A percentile compares a stretch with the other conserved stretches of the same genome.
These are phyloP conservation scores for Diaprepes abbreviatus DNA, from an alignment of 2,888 invertebrate genomes.

Conservation along the genomic window DNA sequence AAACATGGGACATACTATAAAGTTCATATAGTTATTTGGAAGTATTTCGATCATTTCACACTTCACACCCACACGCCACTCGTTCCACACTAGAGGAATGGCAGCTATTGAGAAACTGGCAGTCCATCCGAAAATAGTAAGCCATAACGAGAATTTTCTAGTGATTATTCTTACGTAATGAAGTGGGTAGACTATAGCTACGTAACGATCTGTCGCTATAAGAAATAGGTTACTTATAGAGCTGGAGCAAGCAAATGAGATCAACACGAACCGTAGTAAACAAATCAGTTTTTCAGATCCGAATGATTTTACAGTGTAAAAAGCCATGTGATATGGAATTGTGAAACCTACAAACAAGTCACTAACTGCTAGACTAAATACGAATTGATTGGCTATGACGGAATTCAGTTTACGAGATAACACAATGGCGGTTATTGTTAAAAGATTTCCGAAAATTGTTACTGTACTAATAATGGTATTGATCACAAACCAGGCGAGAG, in stretches of 20 bases:
- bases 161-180: slow-evolving; percentile 84
- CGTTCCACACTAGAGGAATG: slow-evolving; percentile 84
- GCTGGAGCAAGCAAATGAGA: slow-evolving; percentile 82
- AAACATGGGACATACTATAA: slow-evolving; percentile 79
- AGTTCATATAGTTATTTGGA: slow-evolving; percentile 65
- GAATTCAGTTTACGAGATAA: slow-evolving; percentile 78
- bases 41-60: slow-evolving; percentile 81
- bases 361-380: slow-evolving; percentile 83
- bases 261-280: slow-evolving; percentile 79
- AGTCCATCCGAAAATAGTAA: slow-evolving; percentile 79
- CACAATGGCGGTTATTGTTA: slow-evolving; percentile 82
- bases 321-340: slow-evolving; percentile 83
- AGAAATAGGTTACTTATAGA: slow-evolving; percentile 85
- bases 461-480: slow-evolving; percentile 77
- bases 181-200: slow-evolving; percentile 84
- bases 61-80: slow-evolving; percentile 71
- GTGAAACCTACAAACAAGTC: slow-evolving; percentile 84
- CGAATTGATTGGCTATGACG: slow-evolving; percentile 82
- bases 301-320: slow-evolving; percentile 75
- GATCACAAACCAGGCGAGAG: slow-evolving; percentile 73
- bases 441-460: slow-evolving; percentile 80
- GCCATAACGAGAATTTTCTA: slow-evolving; percentile 74
- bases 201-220: slow-evolving; percentile 84
- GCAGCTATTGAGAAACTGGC: slow-evolving; percentile 76
- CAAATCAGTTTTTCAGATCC: slow-evolving; percentile 76